Evolutionary conservation across 2,888 invertebrate species (phyloP), one percentile per base, ranked within the genome.

Genomic region (Quadroppia sp.): DNA sequence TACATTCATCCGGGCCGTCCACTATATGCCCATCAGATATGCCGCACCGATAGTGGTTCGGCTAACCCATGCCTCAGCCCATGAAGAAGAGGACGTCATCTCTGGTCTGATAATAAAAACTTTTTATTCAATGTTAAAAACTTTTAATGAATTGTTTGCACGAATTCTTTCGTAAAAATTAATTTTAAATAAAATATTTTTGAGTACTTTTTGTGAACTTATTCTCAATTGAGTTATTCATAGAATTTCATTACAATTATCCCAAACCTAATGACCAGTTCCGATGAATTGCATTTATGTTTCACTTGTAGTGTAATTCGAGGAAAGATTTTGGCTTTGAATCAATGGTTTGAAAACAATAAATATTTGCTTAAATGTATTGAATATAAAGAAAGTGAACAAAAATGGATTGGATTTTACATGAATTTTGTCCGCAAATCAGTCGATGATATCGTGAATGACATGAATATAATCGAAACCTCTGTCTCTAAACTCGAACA

Each of bases 1-100:
- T 67, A 73, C 73, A 73, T 73, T 73, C 73, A 73, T 73, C 73
- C 73, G 67, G 73, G 64, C 42, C 32, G 17, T 20, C 23, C 23
- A 42, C 32, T 53, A 23, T 20, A 20, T 23, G 23, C 11, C 45
- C 11, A 13, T 15, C 15, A 17, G 4, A 36, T 36, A 45, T 11
- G 23, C 11, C 45, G 45, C 15, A 7, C 15, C 2, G 4, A 36
- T 36, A 45, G 2, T 45, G 45, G 45, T 45, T 45, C 45, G 45
- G 45, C 45, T 2, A 36, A 36, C 11, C 11, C 36, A 36, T 7
- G 36, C 36, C 6, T 36, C 11, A 36, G 11, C 56, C 56, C 9
- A 25, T 59, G 59, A 59, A 59, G 17, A 30, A 9, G 13, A 15
- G 59, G 17, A 45, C 67, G 40, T 50, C 71, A 67, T 73, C 36